Evolutionary conservation across 2,888 invertebrate species (phyloP).

Genomic region (Tipula confusa): DNA sequence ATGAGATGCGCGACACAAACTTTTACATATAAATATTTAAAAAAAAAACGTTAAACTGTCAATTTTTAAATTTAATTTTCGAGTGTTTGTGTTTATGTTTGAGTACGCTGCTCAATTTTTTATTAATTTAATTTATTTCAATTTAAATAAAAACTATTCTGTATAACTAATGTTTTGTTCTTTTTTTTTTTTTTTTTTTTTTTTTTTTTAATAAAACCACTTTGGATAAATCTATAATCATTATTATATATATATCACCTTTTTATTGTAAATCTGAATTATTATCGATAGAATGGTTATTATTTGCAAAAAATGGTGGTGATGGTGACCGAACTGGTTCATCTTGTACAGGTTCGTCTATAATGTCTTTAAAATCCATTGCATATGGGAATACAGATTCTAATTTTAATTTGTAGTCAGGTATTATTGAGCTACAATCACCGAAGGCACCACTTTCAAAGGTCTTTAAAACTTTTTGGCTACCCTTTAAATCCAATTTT

Average conservation of each 20-base stretch:
- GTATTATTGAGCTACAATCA: constrained; percentile 61
- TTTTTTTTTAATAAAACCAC: neutral
- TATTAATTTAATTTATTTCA: constrained; percentile 15
- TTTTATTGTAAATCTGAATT: neutral
- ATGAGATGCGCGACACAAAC: neutral
- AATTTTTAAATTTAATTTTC: neutral
- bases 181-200: neutral
- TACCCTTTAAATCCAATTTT: constrained; percentile 50
- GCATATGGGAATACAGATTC: constrained; percentile 74
- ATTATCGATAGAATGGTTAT: neutral
- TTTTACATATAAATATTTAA: neutral
- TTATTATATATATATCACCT: neutral
- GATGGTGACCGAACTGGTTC: neutral
- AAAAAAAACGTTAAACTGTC: neutral
- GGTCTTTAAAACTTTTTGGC: constrained; percentile 72
- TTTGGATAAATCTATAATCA: constrained; percentile 20
- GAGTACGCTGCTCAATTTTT: neutral
- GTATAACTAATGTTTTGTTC: neutral
- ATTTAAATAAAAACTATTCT: neutral
- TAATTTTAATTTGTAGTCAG: constrained; percentile 68
- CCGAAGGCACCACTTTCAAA: constrained; percentile 79
- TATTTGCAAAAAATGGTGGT: neutral
- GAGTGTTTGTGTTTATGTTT: neutral
- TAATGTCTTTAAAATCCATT: constrained; percentile 59
- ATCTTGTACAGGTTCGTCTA: neutral